Base-by-base conservation (phyloP, 2,888 invertebrate genomes). In the Macrosoma leucophasiata region DNA sequence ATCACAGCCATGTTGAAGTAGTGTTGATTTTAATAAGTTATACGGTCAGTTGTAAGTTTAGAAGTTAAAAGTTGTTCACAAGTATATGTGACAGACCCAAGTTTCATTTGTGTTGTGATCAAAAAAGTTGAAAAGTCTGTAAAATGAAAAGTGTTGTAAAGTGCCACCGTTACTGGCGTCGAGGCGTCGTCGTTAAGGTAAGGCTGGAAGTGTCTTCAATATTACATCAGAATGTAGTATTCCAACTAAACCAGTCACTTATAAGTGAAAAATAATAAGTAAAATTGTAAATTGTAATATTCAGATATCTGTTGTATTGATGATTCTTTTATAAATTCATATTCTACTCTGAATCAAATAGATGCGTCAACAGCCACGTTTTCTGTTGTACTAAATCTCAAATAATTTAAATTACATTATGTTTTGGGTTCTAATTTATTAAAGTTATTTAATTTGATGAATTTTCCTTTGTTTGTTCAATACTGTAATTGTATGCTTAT, bases 1-100 rank as follows among this genome's bases (percentile, higher is more conserved):
- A 81, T 76, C 76, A 82, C 84, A 84, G 82, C 82, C 82, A 84
- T 84, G 82, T 84, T 81, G 74, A 77, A 81, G 79, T 84, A 84
- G 82, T 84, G 84, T 81, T 81, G 73, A 72, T 77, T 81, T 77
- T 72, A 68, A 57, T 81, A 70, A 78, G 82, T 82, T 82, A 62
- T 70, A n/a, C n/a, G 74, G 73, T 73, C 77, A 73, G 76, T 78
- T 68, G 78, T 74, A 66, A 56, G 53, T 50, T 20, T 52, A 46
- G 61, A 79, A 79, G 75, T 78, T 70, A 63, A 59, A 75, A 78
- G 77, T 79, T 76, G 66, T 62, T 76, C 79, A 82, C 81, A 75
- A 84, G 79, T 84, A 71, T 57, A 74, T 75, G 81, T 82, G 81
- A 82, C 72, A 82, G 82, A 84, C 77, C 70, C 62, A 68, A 79